Conservation (phyloP, 1,140 invertebrate genomes). For the Aphelenchoides avenae region DNA sequence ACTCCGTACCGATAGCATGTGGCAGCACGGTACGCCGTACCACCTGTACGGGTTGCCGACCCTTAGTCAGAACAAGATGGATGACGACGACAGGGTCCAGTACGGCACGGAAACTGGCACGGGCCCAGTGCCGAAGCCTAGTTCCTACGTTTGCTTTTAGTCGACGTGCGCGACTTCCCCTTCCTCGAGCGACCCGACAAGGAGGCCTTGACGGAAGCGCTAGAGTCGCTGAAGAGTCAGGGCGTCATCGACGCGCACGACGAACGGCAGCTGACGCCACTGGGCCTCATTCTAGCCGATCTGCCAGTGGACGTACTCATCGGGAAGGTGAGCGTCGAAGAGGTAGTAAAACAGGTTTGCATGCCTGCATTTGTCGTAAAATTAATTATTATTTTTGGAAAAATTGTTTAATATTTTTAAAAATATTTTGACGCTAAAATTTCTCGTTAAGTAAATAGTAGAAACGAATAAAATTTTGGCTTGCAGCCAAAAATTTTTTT, state of each 20-base stretch:
- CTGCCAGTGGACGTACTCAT: slow-evolving; percentile 89
- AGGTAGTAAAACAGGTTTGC: neutral
- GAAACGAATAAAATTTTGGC: slow-evolving; percentile 10
- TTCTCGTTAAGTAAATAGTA: neutral
- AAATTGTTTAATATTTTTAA: slow-evolving; percentile 7
- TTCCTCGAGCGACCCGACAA: slow-evolving; percentile 82
- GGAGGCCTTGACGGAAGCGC: slow-evolving; percentile 76
- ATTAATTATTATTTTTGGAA: slow-evolving; percentile 5
- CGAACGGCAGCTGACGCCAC: slow-evolving; percentile 78
- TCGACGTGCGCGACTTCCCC: slow-evolving; percentile 69
- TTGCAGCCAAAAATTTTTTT: slow-evolving; percentile 6
- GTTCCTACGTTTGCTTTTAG: slow-evolving; percentile 36
- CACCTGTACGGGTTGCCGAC: too few relatives aligned
- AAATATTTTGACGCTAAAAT: slow-evolving; percentile 9
- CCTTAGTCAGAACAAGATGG: too few relatives aligned
- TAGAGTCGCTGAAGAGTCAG: slow-evolving; percentile 80
- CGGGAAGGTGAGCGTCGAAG: slow-evolving; percentile 73
- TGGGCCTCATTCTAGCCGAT: slow-evolving; percentile 79
- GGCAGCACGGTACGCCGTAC: too few relatives aligned
- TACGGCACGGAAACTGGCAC: too few relatives aligned
- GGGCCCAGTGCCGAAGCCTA: too few relatives aligned
- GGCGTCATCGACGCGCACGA: slow-evolving; percentile 70
- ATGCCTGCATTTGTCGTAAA: neutral
- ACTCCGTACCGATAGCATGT: too few relatives aligned
- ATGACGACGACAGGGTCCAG: too few relatives aligned